These are phyloP conservation scores for Kryptolebias ocellatus DNA, from an alignment of 2,797 vertebrate species.

Conservation along the genomic window DNA sequence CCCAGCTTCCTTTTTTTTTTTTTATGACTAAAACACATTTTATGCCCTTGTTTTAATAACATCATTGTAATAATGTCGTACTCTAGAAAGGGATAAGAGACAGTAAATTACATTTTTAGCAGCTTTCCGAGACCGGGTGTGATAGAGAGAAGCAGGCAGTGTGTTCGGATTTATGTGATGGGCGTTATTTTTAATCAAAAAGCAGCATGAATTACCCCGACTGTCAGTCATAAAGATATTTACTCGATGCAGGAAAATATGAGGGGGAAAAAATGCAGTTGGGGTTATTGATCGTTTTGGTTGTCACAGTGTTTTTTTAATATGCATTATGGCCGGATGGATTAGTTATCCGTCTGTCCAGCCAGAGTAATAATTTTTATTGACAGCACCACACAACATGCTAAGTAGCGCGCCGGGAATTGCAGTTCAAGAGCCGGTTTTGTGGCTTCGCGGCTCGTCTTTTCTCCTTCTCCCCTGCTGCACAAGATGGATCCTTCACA, in stretches of 20 bases:
- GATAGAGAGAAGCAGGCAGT: conserved; percentile 3
- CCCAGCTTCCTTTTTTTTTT: conserved; percentile 6
- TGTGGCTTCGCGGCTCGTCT: conserved; percentile 36
- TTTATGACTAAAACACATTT: conserved; percentile 7
- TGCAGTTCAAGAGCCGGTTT: conserved; percentile 32
- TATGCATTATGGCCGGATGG: neutral
- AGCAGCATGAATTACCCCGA: conserved; percentile 27
- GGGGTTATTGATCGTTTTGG: neutral
- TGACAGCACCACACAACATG: conserved; percentile 6
- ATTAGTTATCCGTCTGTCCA: neutral
- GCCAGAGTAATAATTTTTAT: conserved; percentile 1
- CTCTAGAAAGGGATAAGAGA: neutral
- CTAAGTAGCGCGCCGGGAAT: conserved; percentile 19
- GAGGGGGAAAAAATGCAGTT: neutral
- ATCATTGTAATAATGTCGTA: neutral
- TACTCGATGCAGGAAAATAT: no score
- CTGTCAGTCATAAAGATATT: conserved; percentile 12
- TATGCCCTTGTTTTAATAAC: conserved; percentile 5
- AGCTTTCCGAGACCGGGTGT: conserved; percentile 8
- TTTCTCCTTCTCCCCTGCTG: conserved; percentile 48
- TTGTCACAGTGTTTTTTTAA: neutral
- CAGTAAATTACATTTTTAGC: conserved; percentile 23
- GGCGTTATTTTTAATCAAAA: conserved; percentile 18
- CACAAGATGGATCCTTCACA: conserved; percentile 76
- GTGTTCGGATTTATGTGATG: neutral